A percentile compares a stretch with the other conserved stretches of the same genome.
Evolutionary conservation across 1,140 invertebrate genomes (phyloP).

Genomic region (Galendromus occidentalis): DNA sequence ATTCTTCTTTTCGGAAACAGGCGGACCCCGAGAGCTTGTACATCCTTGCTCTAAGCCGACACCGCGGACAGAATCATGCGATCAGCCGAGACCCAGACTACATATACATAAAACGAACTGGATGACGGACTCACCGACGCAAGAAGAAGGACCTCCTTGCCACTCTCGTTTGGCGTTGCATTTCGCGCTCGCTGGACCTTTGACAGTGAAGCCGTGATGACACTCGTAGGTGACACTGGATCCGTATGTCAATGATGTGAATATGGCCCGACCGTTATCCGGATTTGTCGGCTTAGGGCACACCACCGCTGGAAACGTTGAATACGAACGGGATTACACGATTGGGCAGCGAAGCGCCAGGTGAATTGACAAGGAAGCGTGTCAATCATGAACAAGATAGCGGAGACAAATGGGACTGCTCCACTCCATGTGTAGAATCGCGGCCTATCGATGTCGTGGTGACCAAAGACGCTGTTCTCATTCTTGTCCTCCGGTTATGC

Average conservation of each 20-base stretch:
- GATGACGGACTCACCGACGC: constrained; percentile 44
- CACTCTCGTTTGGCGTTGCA: constrained; percentile 73
- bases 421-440: no score
- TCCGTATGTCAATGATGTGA: constrained; percentile 79
- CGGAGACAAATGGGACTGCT: no score
- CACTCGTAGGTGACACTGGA: constrained; percentile 81
- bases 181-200: constrained; percentile 59
- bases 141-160: constrained; percentile 61
- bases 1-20: no score
- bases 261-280: constrained; percentile 68
- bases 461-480: no score
- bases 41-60: no score
- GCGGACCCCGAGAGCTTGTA: no score
- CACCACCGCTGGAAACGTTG: constrained; percentile 48
- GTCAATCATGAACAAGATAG: not conserved
- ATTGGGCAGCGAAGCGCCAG: not conserved
- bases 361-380: not conserved
- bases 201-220: constrained; percentile 68
- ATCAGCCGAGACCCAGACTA: no score
- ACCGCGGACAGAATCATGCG: no score
- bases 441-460: no score
- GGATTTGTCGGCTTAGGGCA: constrained; percentile 68
- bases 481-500: no score
- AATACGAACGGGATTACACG: not conserved
- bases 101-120: not conserved